Conservation (phyloP, 2,113 vertebrate genomes). For the Sturnus vulgaris region DNA sequence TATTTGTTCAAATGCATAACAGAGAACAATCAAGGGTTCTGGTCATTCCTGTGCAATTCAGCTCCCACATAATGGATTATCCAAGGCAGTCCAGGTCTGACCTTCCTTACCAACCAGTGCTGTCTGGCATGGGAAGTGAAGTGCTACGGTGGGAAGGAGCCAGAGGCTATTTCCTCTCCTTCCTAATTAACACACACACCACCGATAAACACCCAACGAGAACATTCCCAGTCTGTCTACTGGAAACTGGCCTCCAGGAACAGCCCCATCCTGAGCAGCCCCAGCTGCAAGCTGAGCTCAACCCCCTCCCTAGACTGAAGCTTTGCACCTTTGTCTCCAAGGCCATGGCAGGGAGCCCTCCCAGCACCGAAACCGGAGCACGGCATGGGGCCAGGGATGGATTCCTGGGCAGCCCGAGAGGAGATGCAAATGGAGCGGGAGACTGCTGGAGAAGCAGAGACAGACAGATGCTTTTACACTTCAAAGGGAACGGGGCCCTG, state of each 20-base stretch:
- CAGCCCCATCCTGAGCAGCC: neutral
- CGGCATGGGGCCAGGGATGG: neutral
- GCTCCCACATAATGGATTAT: neutral
- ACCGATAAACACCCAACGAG: accelerated
- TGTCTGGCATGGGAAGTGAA: neutral
- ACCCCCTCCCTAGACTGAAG: neutral
- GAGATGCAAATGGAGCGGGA: constrained; percentile 1
- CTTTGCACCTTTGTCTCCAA: neutral
- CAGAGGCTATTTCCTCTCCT: neutral
- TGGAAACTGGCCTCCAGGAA: neutral
- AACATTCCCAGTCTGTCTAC: neutral
- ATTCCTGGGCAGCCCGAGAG: neutral
- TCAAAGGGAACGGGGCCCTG: constrained; percentile 30
- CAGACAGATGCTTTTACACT: constrained; percentile 55
- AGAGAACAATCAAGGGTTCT: neutral
- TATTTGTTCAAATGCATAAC: neutral
- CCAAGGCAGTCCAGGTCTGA: neutral
- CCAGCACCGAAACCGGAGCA: accelerated
- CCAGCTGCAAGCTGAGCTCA: neutral
- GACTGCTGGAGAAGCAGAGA: neutral
- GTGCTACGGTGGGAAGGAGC: neutral
- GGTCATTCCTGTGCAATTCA: neutral
- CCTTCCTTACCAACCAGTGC: neutral
- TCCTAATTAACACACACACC: neutral
- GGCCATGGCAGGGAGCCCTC: neutral